Percentiles rank a stretch among this genome's conserved stretches.
Conservation (phyloP, 1,140 invertebrate species). For the Neodiprion virginianus region DNA sequence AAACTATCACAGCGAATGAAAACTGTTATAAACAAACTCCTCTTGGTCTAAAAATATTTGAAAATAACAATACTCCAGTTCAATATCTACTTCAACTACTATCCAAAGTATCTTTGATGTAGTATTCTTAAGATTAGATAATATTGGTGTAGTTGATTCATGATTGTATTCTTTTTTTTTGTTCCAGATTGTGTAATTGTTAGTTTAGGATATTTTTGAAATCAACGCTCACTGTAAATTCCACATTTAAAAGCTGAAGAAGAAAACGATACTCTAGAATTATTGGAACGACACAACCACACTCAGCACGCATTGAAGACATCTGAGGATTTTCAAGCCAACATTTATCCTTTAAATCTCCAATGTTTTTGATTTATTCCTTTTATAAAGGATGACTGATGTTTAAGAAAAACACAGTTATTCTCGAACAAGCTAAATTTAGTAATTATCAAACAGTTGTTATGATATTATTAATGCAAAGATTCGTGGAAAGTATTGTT, state of each 20-base stretch:
- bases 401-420: conserved; percentile 47
- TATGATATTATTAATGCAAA: conserved; percentile 39
- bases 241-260: conserved; percentile 66
- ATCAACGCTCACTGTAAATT: conserved; percentile 62
- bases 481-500: conserved; percentile 46
- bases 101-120: too few relatives aligned
- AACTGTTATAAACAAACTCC: too few relatives aligned
- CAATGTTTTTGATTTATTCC: conserved; percentile 57
- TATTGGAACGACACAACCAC: conserved; percentile 71
- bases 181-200: conserved; percentile 83
- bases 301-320: conserved; percentile 90
- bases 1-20: too few relatives aligned
- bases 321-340: conserved; percentile 82
- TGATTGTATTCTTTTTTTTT: conserved; percentile 37
- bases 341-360: conserved; percentile 58
- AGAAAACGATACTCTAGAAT: conserved; percentile 59
- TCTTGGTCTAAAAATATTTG: too few relatives aligned
- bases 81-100: too few relatives aligned
- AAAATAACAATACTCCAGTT: too few relatives aligned
- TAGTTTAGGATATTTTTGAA: conserved; percentile 72
- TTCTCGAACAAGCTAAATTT: conserved; percentile 47
- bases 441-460: conserved; percentile 47
- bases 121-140: too few relatives aligned
- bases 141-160: background rate
- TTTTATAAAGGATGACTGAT: conserved; percentile 54